Evolutionary conservation across 2,888 invertebrate genomes (phyloP).

Genomic region (Pachliopta kotzebuea): DNA sequence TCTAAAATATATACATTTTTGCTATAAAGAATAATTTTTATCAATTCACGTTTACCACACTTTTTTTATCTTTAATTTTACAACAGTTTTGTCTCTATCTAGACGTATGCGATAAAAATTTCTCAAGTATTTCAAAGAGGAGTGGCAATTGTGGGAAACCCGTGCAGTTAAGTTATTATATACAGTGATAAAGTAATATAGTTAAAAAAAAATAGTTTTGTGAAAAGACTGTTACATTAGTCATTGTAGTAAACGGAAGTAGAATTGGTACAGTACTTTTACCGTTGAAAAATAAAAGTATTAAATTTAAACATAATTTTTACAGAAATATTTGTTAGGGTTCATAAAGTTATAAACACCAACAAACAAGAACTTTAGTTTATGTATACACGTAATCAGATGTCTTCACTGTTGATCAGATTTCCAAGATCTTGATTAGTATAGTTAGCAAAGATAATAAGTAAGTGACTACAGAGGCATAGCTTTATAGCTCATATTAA

Average conservation of each 20-base stretch:
- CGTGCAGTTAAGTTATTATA: background rate
- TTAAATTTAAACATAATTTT: no score
- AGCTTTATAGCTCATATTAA: slow-evolving; percentile 10
- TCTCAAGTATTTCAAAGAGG: slow-evolving; percentile 18
- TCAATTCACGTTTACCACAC: slow-evolving; percentile 18
- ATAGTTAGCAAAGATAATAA: background rate
- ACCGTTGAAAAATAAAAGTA: no score
- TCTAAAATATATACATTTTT: background rate
- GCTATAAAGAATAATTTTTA: slow-evolving; percentile 1
- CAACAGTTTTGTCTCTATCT: slow-evolving; percentile 20
- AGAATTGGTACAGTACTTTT: no score
- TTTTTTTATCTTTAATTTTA: slow-evolving; percentile 25
- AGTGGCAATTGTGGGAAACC: slow-evolving; percentile 1
- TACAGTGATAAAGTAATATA: background rate
- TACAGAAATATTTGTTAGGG: no score
- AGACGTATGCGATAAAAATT: slow-evolving; percentile 15
- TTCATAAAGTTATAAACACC: no score
- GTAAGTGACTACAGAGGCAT: background rate
- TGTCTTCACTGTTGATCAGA: no score
- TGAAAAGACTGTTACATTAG: no score
- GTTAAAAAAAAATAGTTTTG: background rate
- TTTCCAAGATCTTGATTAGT: no score
- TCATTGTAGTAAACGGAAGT: no score
- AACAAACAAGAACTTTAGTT: no score
- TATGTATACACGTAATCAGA: no score